A percentile compares a stretch with the other conserved stretches of the same genome.
Conservation (phyloP, 2,113 vertebrate genomes). For the Rana temporaria region DNA sequence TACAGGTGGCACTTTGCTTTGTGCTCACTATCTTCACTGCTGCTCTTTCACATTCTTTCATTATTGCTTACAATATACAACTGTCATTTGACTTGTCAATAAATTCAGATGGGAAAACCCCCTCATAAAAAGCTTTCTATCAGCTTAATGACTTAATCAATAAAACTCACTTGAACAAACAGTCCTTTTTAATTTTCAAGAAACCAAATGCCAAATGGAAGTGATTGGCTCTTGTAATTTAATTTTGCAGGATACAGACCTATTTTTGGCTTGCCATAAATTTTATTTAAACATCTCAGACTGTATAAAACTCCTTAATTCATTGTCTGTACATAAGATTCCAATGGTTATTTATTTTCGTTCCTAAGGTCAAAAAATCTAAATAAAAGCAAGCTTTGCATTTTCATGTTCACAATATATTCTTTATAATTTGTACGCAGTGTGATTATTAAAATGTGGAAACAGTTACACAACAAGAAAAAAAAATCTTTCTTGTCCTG, state of each 20-base stretch:
- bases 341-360: not conserved
- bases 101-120: not conserved
- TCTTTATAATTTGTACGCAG: constrained; percentile 2
- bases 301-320: not conserved
- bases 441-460: constrained; percentile 1
- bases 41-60: not conserved
- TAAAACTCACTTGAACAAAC: constrained; percentile 53
- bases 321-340: not conserved
- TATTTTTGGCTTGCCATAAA: constrained; percentile 50
- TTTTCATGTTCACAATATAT: not conserved
- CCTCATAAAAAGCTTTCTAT: constrained; percentile 4
- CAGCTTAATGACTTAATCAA: constrained; percentile 48
- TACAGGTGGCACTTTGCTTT: no score
- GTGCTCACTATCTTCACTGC: no score
- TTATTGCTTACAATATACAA: fast-evolving
- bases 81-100: constrained; percentile 15
- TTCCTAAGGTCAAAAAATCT: constrained; percentile 19
- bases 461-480: not conserved
- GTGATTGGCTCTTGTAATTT: constrained; percentile 9
- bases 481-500: not conserved
- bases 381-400: not conserved
- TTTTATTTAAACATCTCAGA: constrained; percentile 36
- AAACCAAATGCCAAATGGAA: constrained; percentile 5
- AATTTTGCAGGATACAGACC: constrained; percentile 27
- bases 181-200: constrained; percentile 57